Conservation (phyloP, 2,113 vertebrate species). For the Litocranius walleri region DNA sequence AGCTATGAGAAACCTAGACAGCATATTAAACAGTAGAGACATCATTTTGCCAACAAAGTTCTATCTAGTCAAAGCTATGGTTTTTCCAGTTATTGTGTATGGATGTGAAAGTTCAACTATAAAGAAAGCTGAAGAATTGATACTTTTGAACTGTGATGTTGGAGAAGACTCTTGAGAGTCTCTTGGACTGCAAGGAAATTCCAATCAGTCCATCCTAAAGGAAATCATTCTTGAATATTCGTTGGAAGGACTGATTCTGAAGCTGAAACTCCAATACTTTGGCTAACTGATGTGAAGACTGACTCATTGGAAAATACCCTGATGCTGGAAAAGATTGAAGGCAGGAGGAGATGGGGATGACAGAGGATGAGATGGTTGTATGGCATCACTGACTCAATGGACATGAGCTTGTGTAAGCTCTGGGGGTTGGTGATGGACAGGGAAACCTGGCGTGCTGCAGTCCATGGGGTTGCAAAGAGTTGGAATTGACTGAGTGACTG, state of each 20-base stretch:
- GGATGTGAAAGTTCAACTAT: neutral
- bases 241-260: neutral
- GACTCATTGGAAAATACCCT: neutral
- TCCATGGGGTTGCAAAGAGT: neutral
- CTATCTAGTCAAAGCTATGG: neutral
- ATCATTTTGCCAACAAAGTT: neutral
- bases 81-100: neutral
- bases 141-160: neutral
- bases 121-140: neutral
- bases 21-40: neutral
- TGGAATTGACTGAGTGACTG: accelerated
- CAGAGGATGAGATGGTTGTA: neutral
- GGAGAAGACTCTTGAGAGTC: neutral
- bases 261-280: neutral
- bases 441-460: neutral
- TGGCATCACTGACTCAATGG: accelerated
- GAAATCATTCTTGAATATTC: neutral
- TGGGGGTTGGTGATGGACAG: neutral
- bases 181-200: neutral
- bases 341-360: neutral
- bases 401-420: neutral
- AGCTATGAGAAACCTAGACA: neutral
- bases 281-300: neutral
- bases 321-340: neutral
- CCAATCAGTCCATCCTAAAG: neutral